Evolutionary conservation across 1,140 invertebrate genomes (phyloP).

Genomic region (Stegodyphus mimosarum): DNA sequence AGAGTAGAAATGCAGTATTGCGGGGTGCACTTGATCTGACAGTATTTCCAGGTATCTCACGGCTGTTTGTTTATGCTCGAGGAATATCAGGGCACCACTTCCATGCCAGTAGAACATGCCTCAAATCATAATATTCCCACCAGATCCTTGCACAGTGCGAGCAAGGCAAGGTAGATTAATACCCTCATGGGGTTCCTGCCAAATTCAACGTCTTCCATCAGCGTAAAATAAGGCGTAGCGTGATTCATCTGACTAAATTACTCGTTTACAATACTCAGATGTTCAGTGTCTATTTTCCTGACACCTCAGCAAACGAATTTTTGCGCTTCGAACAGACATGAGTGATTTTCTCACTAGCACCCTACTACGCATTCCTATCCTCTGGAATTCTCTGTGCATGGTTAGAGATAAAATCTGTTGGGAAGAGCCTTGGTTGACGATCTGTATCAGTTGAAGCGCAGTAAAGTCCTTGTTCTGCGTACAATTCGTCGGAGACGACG

Average conservation of each 20-base stretch:
- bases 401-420: background rate
- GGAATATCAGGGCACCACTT: too few relatives aligned
- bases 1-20: background rate
- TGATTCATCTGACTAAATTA: background rate
- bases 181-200: background rate
- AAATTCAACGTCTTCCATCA: background rate
- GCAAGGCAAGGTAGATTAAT: constrained; percentile 1
- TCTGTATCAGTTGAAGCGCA: too few relatives aligned
- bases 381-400: background rate
- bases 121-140: too few relatives aligned
- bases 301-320: background rate
- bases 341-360: background rate
- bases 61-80: too few relatives aligned
- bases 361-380: background rate
- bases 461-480: too few relatives aligned
- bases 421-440: background rate
- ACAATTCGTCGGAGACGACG: too few relatives aligned
- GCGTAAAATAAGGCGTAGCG: constrained; percentile 3
- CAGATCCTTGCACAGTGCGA: too few relatives aligned
- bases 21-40: background rate
- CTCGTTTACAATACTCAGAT: constrained; percentile 62
- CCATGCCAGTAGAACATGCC: too few relatives aligned
- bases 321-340: background rate
- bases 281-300: background rate
- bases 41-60: background rate